Conservation (phyloP, 1,140 invertebrate species). For the Tribolium madens region DNA sequence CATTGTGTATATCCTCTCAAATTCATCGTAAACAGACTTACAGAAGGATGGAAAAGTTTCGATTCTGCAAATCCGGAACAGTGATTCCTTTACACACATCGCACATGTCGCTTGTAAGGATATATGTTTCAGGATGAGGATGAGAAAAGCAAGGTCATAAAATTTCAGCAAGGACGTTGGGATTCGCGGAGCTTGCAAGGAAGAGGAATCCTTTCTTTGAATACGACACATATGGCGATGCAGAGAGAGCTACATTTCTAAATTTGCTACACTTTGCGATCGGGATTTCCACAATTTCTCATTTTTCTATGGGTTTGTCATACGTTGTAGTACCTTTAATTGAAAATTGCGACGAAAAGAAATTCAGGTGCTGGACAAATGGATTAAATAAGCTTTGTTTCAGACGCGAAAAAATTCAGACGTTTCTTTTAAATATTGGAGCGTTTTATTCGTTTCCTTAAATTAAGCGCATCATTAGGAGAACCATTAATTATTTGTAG, state of each 20-base stretch:
- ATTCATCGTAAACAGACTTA: conserved; percentile 30
- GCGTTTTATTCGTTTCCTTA: conserved; percentile 47
- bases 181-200: conserved; percentile 40
- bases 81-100: conserved; percentile 42
- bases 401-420: conserved; percentile 8
- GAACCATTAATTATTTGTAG: conserved; percentile 48
- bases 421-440: conserved; percentile 45
- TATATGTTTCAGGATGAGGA: conserved; percentile 41
- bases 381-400: conserved; percentile 22
- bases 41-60: conserved; percentile 26
- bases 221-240: conserved; percentile 38
- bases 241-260: conserved; percentile 32
- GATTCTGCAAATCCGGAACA: conserved; percentile 39
- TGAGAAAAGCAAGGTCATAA: conserved; percentile 42
- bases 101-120: conserved; percentile 40
- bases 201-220: conserved; percentile 18
- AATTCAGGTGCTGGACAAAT: neutral
- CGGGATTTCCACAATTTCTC: conserved; percentile 41
- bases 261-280: conserved; percentile 34
- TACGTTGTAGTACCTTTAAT: neutral
- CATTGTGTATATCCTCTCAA: conserved; percentile 9
- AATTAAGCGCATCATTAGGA: conserved; percentile 49
- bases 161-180: conserved; percentile 37
- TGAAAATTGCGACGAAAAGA: conserved; percentile 8
- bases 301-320: neutral